phyloP scores from a whole-genome alignment of 2,113 vertebrate genomes.

The Poeciliopsis turrubarensis region DNA sequence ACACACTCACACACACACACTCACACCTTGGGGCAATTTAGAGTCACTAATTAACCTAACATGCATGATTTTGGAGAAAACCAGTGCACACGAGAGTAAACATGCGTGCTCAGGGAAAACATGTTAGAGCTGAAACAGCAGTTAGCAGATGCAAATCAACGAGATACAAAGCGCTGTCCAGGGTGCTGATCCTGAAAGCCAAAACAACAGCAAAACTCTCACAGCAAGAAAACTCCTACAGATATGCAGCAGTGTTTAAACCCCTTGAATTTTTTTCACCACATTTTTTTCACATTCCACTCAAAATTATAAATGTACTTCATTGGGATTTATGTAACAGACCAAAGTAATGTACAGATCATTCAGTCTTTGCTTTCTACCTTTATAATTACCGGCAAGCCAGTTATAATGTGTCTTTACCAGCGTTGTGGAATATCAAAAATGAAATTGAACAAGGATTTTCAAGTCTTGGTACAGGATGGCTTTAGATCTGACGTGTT shows the following conservation, averaged over 20 bases:
- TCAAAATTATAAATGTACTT: background rate
- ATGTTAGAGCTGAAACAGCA: background rate
- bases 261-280: background rate
- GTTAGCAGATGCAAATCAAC: background rate
- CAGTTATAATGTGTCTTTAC: too few relatives aligned
- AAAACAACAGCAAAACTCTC: background rate
- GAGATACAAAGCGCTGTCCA: background rate
- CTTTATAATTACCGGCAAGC: too few relatives aligned
- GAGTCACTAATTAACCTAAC: background rate
- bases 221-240: background rate
- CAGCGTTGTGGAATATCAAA: too few relatives aligned
- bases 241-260: background rate
- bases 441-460: too few relatives aligned
- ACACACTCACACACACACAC: background rate
- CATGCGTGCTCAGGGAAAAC: background rate
- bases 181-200: slow-evolving; percentile 6
- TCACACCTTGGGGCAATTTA: background rate
- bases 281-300: background rate
- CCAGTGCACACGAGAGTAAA: background rate
- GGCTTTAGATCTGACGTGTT: too few relatives aligned
- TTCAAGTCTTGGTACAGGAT: too few relatives aligned
- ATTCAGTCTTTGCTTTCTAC: too few relatives aligned
- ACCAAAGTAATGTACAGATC: background rate
- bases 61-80: background rate
- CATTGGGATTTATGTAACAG: background rate